A percentile compares a stretch with the other conserved stretches of the same genome.
Evolutionary conservation across 64 coral and sea anemone species (phyloP).

Genomic region (Montipora capricornis): DNA sequence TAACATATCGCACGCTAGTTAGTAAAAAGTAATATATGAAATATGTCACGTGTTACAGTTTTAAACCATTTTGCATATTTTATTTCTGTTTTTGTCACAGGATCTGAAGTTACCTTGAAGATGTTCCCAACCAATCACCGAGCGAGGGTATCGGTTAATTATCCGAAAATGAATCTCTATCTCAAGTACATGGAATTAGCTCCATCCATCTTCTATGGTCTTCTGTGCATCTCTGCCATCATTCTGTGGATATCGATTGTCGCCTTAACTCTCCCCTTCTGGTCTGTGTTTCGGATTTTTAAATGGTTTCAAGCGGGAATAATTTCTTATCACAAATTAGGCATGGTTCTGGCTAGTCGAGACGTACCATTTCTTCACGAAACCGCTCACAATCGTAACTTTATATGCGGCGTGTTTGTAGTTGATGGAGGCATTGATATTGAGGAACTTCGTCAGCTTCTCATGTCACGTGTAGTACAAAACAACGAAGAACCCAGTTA

Average conservation of each 20-base stretch:
- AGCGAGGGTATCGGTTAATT: neutral
- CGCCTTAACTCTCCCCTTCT: constrained; percentile 74
- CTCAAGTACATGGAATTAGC: constrained; percentile 52
- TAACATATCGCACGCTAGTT: too few species aligned
- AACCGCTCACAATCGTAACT: constrained; percentile 82
- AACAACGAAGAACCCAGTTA: constrained; percentile 81
- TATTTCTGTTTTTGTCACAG: neutral
- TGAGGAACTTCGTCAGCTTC: constrained; percentile 65
- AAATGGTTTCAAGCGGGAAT: constrained; percentile 67
- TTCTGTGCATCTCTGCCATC: constrained; percentile 77
- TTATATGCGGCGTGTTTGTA: constrained; percentile 75
- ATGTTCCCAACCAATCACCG: neutral
- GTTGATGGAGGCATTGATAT: constrained; percentile 71
- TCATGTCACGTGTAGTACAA: constrained; percentile 75
- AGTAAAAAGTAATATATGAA: neutral
- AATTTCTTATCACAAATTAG: constrained; percentile 75
- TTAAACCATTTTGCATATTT: neutral
- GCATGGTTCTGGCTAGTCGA: constrained; percentile 62
- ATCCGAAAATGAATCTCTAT: constrained; percentile 57
- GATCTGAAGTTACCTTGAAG: neutral
- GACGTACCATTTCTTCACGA: constrained; percentile 93
- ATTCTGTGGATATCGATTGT: constrained; percentile 71
- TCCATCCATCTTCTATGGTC: constrained; percentile 67
- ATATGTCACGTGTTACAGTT: neutral
- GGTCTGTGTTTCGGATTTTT: constrained; percentile 71